phyloP scores from a whole-genome alignment of 1,140 invertebrate species.

The Hermetia illucens region DNA sequence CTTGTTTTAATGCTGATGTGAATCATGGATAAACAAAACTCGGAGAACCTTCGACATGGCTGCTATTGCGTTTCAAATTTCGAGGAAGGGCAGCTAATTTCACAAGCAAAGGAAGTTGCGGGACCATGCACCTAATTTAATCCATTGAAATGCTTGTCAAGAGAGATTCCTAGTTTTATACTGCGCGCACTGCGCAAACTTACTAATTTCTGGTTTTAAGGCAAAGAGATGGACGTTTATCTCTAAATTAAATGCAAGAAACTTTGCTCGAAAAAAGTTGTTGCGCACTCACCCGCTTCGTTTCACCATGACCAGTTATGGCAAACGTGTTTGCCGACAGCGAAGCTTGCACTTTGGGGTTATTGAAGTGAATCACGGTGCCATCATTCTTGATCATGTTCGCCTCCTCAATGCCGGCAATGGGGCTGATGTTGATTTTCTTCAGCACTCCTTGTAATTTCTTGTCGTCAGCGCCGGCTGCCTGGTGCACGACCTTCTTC shows the following conservation, averaged over 20 bases:
- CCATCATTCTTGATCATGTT: slow-evolving; percentile 96
- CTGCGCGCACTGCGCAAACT: not conserved
- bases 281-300: slow-evolving; percentile 70
- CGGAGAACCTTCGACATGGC: no score
- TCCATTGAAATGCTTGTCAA: not conserved
- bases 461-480: slow-evolving; percentile 84
- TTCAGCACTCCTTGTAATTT: slow-evolving; percentile 83
- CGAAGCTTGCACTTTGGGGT: slow-evolving; percentile 90
- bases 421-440: slow-evolving; percentile 77
- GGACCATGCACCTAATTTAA: no score
- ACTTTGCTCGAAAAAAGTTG: no score
- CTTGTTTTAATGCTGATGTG: no score
- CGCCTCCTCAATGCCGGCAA: slow-evolving; percentile 86
- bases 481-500: slow-evolving; percentile 91
- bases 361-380: slow-evolving; percentile 87
- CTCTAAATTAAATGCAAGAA: no score
- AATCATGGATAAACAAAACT: no score
- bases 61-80: no score
- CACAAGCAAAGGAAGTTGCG: no score
- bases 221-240: not conserved
- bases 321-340: slow-evolving; percentile 85
- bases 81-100: no score
- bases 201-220: no score
- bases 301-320: slow-evolving; percentile 80
- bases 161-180: not conserved